Evolutionary conservation across 1,140 invertebrate species (phyloP).

Genomic region (Pseudomyrmex sp.): DNA sequence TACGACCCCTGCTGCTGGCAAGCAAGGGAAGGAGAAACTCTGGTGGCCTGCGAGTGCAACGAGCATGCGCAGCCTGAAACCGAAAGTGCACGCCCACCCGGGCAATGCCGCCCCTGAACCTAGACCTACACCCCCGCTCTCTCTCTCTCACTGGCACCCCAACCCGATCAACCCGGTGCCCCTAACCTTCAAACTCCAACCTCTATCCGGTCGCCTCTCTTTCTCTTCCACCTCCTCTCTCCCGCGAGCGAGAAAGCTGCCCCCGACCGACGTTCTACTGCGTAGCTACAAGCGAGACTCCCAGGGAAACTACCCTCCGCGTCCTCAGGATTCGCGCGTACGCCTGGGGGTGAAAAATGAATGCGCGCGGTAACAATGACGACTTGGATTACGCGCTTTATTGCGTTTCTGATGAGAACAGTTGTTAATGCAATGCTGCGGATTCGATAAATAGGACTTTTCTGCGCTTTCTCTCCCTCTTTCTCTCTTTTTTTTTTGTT

Average conservation of each 20-base stretch:
- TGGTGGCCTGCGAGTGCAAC: slow-evolving; percentile 64
- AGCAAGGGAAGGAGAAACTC: slow-evolving; percentile 27
- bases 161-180: slow-evolving; percentile 81
- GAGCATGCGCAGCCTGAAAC: slow-evolving; percentile 80
- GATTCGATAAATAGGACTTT: slow-evolving; percentile 15
- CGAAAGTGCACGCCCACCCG: slow-evolving; percentile 83
- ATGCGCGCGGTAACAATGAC: slow-evolving; percentile 48
- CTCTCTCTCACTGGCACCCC: slow-evolving; percentile 68
- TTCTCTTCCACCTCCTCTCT: slow-evolving; percentile 27
- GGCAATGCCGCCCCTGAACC: slow-evolving; percentile 80
- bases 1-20: slow-evolving; percentile 41
- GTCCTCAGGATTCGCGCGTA: slow-evolving; percentile 37
- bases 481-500: background rate
- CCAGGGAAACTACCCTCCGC: slow-evolving; percentile 40
- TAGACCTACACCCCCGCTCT: slow-evolving; percentile 82
- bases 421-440: slow-evolving; percentile 23
- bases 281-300: slow-evolving; percentile 34
- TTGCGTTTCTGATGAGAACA: slow-evolving; percentile 42
- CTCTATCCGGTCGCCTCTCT: slow-evolving; percentile 46
- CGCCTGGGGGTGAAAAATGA: slow-evolving; percentile 48
- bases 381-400: slow-evolving; percentile 57
- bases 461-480: background rate
- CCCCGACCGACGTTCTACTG: slow-evolving; percentile 30
- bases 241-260: slow-evolving; percentile 1
- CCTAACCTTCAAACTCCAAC: slow-evolving; percentile 80